A percentile compares a stretch with the other conserved stretches of the same genome.
These are phyloP conservation scores for Pelusios castaneus DNA, from an alignment of 2,113 vertebrate species.

Conservation along the genomic window DNA sequence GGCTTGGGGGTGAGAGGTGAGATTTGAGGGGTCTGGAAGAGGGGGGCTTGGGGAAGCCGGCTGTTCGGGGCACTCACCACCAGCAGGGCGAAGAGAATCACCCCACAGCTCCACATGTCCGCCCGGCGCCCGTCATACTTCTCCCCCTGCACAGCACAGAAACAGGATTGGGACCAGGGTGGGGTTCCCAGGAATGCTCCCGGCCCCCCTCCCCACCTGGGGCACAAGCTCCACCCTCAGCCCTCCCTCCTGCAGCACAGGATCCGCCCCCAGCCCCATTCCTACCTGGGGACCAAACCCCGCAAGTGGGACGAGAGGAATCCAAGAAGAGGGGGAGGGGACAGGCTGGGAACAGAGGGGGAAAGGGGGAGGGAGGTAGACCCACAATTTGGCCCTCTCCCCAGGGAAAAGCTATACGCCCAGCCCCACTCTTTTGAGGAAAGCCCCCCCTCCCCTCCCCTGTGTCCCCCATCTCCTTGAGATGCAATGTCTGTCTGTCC, in stretches of 20 bases:
- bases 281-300: not conserved
- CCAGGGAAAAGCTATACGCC: not conserved
- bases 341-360: not conserved
- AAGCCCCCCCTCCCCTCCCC: not conserved
- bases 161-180: not conserved
- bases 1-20: no score
- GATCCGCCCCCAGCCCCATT: no score
- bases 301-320: not conserved
- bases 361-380: not conserved
- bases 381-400: not conserved
- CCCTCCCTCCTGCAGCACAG: not conserved
- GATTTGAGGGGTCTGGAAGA: no score
- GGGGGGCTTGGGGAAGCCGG: not conserved
- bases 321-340: not conserved
- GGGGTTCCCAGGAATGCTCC: not conserved
- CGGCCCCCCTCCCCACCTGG: no score
- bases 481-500: fast-evolving
- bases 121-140: slow-evolving; percentile 92
- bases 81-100: slow-evolving; percentile 79
- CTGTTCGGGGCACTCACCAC: not conserved
- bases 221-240: not conserved
- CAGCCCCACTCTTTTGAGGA: not conserved
- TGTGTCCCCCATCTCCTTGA: no score
- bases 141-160: slow-evolving; percentile 80
- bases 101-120: slow-evolving; percentile 94